Base-by-base conservation (phyloP, 2,888 invertebrate species). In the Perizoma affinitatum region DNA sequence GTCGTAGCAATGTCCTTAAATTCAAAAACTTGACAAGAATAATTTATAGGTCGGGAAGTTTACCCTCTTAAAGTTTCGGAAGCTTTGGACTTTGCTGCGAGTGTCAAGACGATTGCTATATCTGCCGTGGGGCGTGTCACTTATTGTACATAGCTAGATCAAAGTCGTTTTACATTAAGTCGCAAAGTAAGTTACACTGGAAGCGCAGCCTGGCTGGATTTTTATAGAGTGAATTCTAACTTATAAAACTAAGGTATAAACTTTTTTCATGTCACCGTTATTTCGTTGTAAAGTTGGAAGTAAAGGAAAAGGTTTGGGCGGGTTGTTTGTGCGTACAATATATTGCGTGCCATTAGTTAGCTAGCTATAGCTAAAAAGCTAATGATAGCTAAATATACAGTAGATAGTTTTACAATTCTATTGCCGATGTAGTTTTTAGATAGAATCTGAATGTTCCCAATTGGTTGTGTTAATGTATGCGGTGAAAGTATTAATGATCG, bases 351-450 rank as follows among this genome's bases (percentile, higher is more conserved):
- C 89, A 90, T 87, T 82, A 66, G 68, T 86, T 87, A 80, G 78
- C 79, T 84, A 63, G 54, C 56, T 49, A 49, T 42, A 53, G 52
- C 52, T 52, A 35, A 43, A 42, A 11, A 50, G 42, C 10, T 42
- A n/a, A 22, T 53, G 47, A 46, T 87, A 87, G 87, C 76, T 83
- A 84, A 86, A 78, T 82, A 80, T 88, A 82, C 78, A 69, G 73
- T 87, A 88, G 83, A 78, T 88, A 87, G 86, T 77, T n/a, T n/a
- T 79, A 75, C 72, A 86, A 88, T 82, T 87, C 72, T 84, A 76
- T 69, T 70, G 75, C 65, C 52, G 52, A 45, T 53, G 42, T 69
- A 66, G 61, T 50, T 70, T 55, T 6, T 63, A 65, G 61, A 47
- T 69, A 64, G 59, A 45, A 55, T 58, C 52, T 52, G 54, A 54